Evolutionary conservation across 2,888 invertebrate species (phyloP).

Genomic region (Electrophaes corylata): DNA sequence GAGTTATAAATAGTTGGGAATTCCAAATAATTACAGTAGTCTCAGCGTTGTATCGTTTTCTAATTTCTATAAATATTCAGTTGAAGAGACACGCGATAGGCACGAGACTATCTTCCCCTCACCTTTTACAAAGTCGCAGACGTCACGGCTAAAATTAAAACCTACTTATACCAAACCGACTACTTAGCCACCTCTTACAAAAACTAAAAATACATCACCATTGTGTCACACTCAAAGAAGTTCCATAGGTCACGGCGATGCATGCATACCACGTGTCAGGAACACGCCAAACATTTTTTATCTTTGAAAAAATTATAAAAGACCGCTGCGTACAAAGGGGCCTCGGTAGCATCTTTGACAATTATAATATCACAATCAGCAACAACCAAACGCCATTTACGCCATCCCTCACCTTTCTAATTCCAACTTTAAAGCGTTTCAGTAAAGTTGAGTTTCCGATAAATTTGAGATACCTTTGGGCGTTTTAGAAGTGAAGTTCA

Average conservation of each 20-base stretch:
- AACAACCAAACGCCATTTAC: conserved; percentile 58
- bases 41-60: conserved; percentile 24
- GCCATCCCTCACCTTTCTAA: conserved; percentile 37
- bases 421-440: conserved; percentile 59
- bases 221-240: conserved; percentile 82
- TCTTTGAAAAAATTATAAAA: conserved; percentile 82
- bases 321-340: conserved; percentile 76
- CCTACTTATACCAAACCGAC: conserved; percentile 81
- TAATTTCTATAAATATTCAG: conserved; percentile 55
- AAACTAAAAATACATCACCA: conserved; percentile 81
- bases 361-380: conserved; percentile 76
- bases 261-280: conserved; percentile 80
- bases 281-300: conserved; percentile 84
- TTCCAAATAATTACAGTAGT: conserved; percentile 36
- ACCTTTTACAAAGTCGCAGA: conserved; percentile 67
- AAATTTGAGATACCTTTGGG: conserved; percentile 45
- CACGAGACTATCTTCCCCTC: conserved; percentile 79
- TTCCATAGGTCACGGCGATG: conserved; percentile 82
- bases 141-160: conserved; percentile 83
- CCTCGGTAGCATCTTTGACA: conserved; percentile 84
- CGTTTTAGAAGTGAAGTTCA: conserved; percentile 52
- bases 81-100: conserved; percentile 72
- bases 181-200: conserved; percentile 82
- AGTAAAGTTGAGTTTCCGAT: conserved; percentile 59
- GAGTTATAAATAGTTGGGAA: conserved; percentile 52